These are phyloP conservation scores for Phortica okadai DNA, from an alignment of 2,888 invertebrate species.

Conservation along the genomic window DNA sequence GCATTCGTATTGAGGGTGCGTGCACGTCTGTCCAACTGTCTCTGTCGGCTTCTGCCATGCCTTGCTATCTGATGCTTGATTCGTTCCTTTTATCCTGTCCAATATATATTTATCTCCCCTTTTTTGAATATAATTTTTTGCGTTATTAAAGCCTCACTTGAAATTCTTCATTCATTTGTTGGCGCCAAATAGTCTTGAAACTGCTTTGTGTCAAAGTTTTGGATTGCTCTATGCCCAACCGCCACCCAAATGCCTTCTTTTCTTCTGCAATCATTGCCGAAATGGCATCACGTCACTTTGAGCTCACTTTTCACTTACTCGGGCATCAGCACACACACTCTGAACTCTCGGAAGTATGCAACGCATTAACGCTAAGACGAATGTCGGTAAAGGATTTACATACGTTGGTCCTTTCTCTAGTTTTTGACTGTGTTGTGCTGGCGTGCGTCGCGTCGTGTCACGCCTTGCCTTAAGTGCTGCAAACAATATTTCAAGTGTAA, in stretches of 20 bases:
- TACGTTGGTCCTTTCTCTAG: neutral
- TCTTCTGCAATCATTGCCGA: neutral
- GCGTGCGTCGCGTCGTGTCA: neutral
- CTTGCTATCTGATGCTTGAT: too few relatives aligned
- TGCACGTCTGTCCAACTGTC: neutral
- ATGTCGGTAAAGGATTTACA: neutral
- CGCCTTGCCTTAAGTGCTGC: neutral
- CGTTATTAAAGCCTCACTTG: neutral
- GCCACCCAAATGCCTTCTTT: neutral
- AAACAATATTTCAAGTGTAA: neutral
- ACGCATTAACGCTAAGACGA: neutral
- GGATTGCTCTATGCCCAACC: neutral
- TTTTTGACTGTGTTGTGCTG: neutral
- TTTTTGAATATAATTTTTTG: neutral
- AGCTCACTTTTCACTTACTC: slow-evolving; percentile 20
- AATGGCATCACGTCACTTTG: slow-evolving; percentile 24
- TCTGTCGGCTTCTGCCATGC: neutral
- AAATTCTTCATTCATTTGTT: neutral
- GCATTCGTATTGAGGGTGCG: too few relatives aligned
- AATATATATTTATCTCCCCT: too few relatives aligned
- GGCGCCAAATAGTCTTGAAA: slow-evolving; percentile 28
- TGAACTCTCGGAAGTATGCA: neutral
- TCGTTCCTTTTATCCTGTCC: too few relatives aligned
- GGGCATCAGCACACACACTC: neutral
- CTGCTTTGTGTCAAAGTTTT: neutral